phyloP scores from a whole-genome alignment of 2,113 vertebrate genomes.

The Gadus macrocephalus region DNA sequence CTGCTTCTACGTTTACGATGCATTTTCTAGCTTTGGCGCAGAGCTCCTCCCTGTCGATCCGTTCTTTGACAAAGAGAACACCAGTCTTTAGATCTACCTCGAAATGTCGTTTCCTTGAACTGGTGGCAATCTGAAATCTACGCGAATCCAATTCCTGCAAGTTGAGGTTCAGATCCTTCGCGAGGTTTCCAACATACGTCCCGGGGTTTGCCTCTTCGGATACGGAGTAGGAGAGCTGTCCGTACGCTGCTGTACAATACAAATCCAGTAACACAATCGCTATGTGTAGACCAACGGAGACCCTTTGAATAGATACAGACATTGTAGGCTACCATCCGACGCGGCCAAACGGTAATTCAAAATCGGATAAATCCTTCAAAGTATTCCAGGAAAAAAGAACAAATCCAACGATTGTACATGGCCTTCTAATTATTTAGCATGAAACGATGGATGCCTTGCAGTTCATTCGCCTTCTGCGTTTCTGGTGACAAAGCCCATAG shows the following conservation, averaged over 20 bases:
- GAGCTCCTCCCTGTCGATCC: slow-evolving; percentile 59
- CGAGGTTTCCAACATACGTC: slow-evolving; percentile 63
- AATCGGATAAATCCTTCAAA: not conserved
- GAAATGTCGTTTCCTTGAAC: slow-evolving; percentile 58
- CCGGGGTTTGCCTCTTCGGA: slow-evolving; percentile 65
- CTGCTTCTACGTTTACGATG: slow-evolving; percentile 48
- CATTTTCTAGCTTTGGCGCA: slow-evolving; percentile 46
- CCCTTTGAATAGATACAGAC: slow-evolving; percentile 14
- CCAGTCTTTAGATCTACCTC: slow-evolving; percentile 67
- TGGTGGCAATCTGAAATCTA: slow-evolving; percentile 58
- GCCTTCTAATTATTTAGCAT: not conserved
- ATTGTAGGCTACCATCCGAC: slow-evolving; percentile 37
- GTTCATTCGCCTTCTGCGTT: not conserved
- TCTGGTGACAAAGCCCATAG: slow-evolving; percentile 58
- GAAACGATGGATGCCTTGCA: not conserved
- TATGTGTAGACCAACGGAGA: slow-evolving; percentile 30
- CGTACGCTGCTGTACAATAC: slow-evolving; percentile 8
- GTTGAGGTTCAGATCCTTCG: slow-evolving; percentile 62
- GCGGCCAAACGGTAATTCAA: not conserved
- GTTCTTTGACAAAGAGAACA: slow-evolving; percentile 55
- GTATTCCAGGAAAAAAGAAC: not conserved
- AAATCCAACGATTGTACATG: not conserved
- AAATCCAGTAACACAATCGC: too few relatives aligned
- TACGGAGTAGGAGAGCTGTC: slow-evolving; percentile 64
- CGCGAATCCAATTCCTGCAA: slow-evolving; percentile 53